Percentiles rank a stretch among this genome's conserved stretches.
These are phyloP conservation scores for Brevipalpus yothersi DNA, from an alignment of 1,140 invertebrate species.

Conservation along the genomic window DNA sequence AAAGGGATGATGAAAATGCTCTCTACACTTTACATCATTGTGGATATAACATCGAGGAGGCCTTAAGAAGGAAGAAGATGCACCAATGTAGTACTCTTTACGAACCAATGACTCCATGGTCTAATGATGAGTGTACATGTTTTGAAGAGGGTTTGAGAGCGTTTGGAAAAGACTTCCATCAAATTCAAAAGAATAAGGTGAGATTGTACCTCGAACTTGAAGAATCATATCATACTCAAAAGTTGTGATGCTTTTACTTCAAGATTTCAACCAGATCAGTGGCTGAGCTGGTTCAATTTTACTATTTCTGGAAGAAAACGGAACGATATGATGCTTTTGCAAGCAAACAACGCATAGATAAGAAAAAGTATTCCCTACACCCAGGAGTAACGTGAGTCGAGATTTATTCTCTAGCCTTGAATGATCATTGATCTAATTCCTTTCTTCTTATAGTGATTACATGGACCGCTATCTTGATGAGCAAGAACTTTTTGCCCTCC, in stretches of 20 bases:
- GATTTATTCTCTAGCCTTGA: not conserved
- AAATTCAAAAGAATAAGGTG: constrained; percentile 84
- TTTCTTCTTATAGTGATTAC: constrained; percentile 39
- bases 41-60: constrained; percentile 80
- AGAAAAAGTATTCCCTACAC: constrained; percentile 62
- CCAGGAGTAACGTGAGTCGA: constrained; percentile 32
- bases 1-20: constrained; percentile 74
- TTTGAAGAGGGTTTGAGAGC: constrained; percentile 78
- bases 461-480: constrained; percentile 65
- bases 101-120: constrained; percentile 65
- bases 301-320: constrained; percentile 97
- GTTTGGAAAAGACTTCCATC: constrained; percentile 86
- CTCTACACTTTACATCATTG: constrained; percentile 73
- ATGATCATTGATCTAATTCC: not conserved
- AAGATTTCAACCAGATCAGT: constrained; percentile 74
- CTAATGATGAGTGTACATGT: constrained; percentile 86
- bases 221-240: not conserved
- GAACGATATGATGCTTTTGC: constrained; percentile 82
- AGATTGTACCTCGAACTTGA: not conserved
- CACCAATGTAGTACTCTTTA: constrained; percentile 35
- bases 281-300: constrained; percentile 87
- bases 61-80: constrained; percentile 45
- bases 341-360: constrained; percentile 49
- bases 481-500: constrained; percentile 27
- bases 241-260: constrained; percentile 2